Conservation (phyloP, 1,140 invertebrate species). For the Tetraneura akinire region DNA sequence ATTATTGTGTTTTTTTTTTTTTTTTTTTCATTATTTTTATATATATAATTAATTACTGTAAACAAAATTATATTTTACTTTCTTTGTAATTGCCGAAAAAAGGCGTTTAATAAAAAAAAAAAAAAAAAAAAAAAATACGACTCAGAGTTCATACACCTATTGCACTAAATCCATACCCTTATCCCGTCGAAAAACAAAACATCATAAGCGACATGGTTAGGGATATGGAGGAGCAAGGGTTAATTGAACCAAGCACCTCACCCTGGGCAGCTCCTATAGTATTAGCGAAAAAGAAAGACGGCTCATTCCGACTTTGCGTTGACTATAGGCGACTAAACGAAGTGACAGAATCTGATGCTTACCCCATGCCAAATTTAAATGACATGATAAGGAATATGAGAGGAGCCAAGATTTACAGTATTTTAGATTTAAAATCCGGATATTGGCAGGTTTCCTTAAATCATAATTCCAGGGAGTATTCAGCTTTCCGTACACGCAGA, state of each 20-base stretch:
- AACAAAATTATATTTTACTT: too few relatives aligned
- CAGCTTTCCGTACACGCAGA: not conserved
- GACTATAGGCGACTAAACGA: conserved; percentile 58
- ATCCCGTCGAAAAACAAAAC: not conserved
- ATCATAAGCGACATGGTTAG: not conserved
- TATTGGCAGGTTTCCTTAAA: not conserved
- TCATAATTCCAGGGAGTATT: not conserved
- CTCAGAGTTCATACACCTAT: not conserved
- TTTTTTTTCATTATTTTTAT: too few relatives aligned
- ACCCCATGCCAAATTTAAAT: conserved; percentile 2
- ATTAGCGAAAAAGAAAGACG: conserved; percentile 61
- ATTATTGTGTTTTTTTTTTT: too few relatives aligned
- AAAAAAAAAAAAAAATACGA: too few relatives aligned
- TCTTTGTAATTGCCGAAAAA: too few relatives aligned
- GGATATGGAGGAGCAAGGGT: not conserved
- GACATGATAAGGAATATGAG: not conserved
- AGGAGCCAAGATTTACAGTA: not conserved
- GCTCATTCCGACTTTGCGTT: conserved; percentile 58
- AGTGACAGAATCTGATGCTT: not conserved
- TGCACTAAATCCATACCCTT: conserved; percentile 6
- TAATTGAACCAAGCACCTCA: not conserved
- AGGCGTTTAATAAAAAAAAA: too few relatives aligned
- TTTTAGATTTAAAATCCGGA: not conserved
- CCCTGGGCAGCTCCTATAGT: conserved; percentile 54
- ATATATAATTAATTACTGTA: too few relatives aligned